Percentiles rank a stretch among this genome's conserved stretches.
Conservation (phyloP, 2,797 vertebrate species). For the Merluccius polli region DNA sequence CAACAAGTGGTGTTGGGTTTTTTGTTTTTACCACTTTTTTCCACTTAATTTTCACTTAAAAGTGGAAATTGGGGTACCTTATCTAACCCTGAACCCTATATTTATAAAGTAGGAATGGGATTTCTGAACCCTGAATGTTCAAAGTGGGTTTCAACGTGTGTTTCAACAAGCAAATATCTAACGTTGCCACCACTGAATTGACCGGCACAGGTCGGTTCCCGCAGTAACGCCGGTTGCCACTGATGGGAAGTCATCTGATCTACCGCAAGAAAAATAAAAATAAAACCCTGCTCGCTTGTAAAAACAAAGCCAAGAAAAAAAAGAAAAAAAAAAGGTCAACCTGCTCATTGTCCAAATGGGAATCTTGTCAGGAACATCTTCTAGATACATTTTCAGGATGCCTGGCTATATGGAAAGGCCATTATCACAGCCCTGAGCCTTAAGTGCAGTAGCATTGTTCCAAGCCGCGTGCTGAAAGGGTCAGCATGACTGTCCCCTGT, state of each 20-base stretch:
- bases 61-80: neutral
- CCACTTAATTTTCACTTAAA: too few species aligned
- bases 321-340: conserved; percentile 49
- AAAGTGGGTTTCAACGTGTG: conserved; percentile 10
- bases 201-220: conserved; percentile 37
- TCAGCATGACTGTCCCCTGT: conserved; percentile 63
- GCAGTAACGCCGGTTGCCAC: conserved; percentile 37
- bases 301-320: conserved; percentile 55
- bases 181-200: conserved; percentile 24
- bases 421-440: conserved; percentile 58
- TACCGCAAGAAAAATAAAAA: conserved; percentile 49
- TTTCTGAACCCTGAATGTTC: neutral
- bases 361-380: conserved; percentile 61
- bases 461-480: conserved; percentile 48
- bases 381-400: conserved; percentile 59
- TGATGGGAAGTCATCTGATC: conserved; percentile 54
- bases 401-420: conserved; percentile 67
- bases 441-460: conserved; percentile 68
- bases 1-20: neutral
- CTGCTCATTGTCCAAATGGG: conserved; percentile 58
- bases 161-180: conserved; percentile 36
- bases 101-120: neutral
- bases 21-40: too few species aligned
- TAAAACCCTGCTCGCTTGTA: conserved; percentile 49
- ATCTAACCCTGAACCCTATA: neutral